Conservation (phyloP, 1,140 invertebrate species). For the Zaprionus inermis region DNA sequence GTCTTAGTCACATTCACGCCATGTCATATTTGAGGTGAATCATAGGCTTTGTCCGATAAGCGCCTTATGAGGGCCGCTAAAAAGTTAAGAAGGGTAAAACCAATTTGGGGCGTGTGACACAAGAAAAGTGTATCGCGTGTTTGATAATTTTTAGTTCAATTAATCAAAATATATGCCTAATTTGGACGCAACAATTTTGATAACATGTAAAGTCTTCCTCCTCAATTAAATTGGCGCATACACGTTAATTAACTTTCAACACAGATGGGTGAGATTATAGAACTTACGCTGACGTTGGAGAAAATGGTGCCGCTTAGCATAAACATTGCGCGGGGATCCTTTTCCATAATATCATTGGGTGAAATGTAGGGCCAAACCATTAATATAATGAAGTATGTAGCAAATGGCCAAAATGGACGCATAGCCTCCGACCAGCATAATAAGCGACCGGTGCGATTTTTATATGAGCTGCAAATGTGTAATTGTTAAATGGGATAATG, state of each 20-base stretch:
- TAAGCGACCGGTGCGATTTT: conserved; percentile 93
- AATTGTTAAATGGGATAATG: neutral
- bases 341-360: conserved; percentile 90
- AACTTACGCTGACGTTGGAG: conserved; percentile 97
- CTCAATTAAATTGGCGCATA: neutral
- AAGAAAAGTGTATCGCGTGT: conserved; percentile 16
- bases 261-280: neutral
- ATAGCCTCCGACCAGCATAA: conserved; percentile 89
- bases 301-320: conserved; percentile 95
- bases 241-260: neutral
- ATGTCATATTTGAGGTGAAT: conserved; percentile 36
- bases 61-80: neutral
- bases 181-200: neutral
- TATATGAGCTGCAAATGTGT: conserved; percentile 88
- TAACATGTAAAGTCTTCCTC: neutral
- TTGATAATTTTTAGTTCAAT: conserved; percentile 6
- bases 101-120: conserved; percentile 8
- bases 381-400: conserved; percentile 89
- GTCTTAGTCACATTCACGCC: neutral
- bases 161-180: neutral
- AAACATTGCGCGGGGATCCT: conserved; percentile 93
- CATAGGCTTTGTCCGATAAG: conserved; percentile 11
- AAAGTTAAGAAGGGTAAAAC: neutral
- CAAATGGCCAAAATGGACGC: conserved; percentile 92
- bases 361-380: conserved; percentile 92